A percentile compares a stretch with the other conserved stretches of the same genome.
Conservation (phyloP, 2,797 vertebrate genomes). For the Chaenodraco wilsoni region DNA sequence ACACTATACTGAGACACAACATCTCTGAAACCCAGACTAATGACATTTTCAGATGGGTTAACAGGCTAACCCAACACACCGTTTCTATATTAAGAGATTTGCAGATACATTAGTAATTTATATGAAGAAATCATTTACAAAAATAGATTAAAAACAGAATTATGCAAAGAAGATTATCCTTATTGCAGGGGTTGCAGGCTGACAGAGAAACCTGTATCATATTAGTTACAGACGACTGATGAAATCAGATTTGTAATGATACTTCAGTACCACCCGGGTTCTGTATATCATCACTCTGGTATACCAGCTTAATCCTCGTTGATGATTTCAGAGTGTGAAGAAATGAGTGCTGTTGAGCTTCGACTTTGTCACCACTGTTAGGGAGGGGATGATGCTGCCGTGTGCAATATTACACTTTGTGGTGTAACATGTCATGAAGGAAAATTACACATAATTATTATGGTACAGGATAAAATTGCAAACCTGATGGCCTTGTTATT, state of each 20-base stretch:
- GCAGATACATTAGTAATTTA: slow-evolving; percentile 4
- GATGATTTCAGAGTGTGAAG: slow-evolving; percentile 61
- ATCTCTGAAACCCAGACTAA: slow-evolving; percentile 37
- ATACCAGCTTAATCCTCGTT: slow-evolving; percentile 47
- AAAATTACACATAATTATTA: slow-evolving; percentile 52
- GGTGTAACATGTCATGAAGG: slow-evolving; percentile 42
- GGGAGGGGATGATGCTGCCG: slow-evolving; percentile 51
- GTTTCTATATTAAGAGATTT: slow-evolving; percentile 20
- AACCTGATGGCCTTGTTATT: slow-evolving; percentile 45
- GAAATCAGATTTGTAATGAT: slow-evolving; percentile 58
- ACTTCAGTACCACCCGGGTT: slow-evolving; percentile 27
- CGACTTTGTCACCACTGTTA: slow-evolving; percentile 50
- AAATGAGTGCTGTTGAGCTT: slow-evolving; percentile 38
- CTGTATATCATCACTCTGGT: slow-evolving; percentile 29
- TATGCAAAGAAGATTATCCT: slow-evolving; percentile 32
- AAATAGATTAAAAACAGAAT: slow-evolving; percentile 35
- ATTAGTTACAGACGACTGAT: slow-evolving; percentile 55
- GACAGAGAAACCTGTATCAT: slow-evolving; percentile 32
- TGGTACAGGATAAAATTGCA: slow-evolving; percentile 28
- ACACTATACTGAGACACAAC: slow-evolving; percentile 29
- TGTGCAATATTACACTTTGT: slow-evolving; percentile 46
- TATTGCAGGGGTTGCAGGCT: slow-evolving; percentile 27
- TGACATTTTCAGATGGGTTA: slow-evolving; percentile 36
- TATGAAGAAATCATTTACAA: slow-evolving; percentile 30
- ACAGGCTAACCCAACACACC: slow-evolving; percentile 10